Percentiles rank a stretch among this genome's conserved stretches.
phyloP scores from a whole-genome alignment of 2,888 invertebrate genomes.

The Dioctria rufipes region DNA sequence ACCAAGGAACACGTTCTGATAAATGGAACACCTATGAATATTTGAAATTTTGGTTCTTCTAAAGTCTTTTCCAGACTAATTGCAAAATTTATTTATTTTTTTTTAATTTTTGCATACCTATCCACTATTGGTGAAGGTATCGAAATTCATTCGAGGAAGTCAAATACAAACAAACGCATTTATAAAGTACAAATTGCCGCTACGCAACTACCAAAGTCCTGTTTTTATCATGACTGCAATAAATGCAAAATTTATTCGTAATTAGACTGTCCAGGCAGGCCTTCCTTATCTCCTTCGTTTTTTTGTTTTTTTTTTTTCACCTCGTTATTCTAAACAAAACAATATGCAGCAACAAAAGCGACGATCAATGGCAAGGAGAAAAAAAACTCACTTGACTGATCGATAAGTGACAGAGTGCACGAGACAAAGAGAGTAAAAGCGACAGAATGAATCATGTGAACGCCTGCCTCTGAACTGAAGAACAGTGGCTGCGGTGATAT shows the following conservation, averaged over 20 bases:
- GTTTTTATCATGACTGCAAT: not conserved
- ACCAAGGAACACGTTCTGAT: too few relatives aligned
- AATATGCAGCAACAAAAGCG: not conserved
- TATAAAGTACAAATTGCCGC: not conserved
- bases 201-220: not conserved
- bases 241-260: slow-evolving; percentile 29
- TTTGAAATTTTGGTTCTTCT: too few relatives aligned
- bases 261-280: not conserved
- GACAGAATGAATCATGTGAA: slow-evolving; percentile 38
- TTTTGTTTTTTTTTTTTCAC: not conserved
- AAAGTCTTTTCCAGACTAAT: too few relatives aligned
- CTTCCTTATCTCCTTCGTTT: not conserved
- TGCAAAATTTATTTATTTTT: too few relatives aligned
- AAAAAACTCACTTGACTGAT: slow-evolving; percentile 38
- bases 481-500: slow-evolving; percentile 17
- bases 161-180: slow-evolving; percentile 2
- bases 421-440: slow-evolving; percentile 39
- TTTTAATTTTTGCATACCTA: too few relatives aligned
- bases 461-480: too few relatives aligned
- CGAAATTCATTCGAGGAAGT: not conserved
- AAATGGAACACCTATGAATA: too few relatives aligned
- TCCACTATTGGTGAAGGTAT: not conserved
- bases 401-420: slow-evolving; percentile 47
- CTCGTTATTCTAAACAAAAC: slow-evolving; percentile 27
- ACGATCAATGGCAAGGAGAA: slow-evolving; percentile 3